phyloP scores from a whole-genome alignment of 2,888 invertebrate species.

The Emmelina monodactyla region DNA sequence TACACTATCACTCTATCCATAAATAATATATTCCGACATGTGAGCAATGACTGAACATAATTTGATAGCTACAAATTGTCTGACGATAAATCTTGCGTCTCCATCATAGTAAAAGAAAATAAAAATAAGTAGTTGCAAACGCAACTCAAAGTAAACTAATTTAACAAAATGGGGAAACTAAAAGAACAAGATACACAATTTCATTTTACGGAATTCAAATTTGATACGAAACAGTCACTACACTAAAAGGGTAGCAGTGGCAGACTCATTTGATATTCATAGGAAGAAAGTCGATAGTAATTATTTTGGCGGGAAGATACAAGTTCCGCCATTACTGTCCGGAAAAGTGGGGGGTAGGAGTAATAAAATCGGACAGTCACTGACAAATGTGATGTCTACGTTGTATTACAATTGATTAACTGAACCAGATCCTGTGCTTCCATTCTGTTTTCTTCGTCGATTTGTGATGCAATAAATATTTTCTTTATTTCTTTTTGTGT shows the following conservation, averaged over 20 bases:
- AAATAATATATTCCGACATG: no score
- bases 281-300: constrained; percentile 18
- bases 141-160: neutral
- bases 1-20: no score
- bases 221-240: neutral
- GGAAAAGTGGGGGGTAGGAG: constrained; percentile 16
- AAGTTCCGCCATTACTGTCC: constrained; percentile 22
- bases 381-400: constrained; percentile 24
- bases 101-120: no score
- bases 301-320: constrained; percentile 26
- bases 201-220: constrained; percentile 1
- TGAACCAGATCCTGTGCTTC: no score
- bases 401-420: constrained; percentile 11
- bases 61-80: no score
- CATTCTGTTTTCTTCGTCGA: no score
- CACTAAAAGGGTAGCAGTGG: constrained; percentile 12
- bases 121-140: no score
- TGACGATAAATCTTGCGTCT: no score
- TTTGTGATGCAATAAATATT: neutral
- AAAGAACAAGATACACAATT: neutral
- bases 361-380: constrained; percentile 26
- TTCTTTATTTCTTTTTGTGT: no score
- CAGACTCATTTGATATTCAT: constrained; percentile 20
- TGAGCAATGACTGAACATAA: no score
- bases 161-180: neutral